Base-by-base conservation (phyloP, 2,888 invertebrate species). In the Drosophila heteroneura region DNA sequence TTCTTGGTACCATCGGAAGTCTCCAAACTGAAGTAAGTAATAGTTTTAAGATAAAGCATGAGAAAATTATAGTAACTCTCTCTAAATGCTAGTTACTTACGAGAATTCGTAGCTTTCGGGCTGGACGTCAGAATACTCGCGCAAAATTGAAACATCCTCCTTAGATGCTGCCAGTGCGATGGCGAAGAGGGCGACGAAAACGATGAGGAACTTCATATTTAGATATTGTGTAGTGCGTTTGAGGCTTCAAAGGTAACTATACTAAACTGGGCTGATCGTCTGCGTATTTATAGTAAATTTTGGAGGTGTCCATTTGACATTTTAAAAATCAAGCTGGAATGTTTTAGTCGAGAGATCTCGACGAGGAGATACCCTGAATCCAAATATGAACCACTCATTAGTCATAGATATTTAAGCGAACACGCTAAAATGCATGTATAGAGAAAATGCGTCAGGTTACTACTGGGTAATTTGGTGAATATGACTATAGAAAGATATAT, bases 81-180 rank as follows among this genome's bases (percentile, higher is more conserved):
- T n/a, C n/a, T n/a, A 2, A 1, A 0, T 7, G 6, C 1, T 35
- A 19, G 12, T 16, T 19, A 26, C 62, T 65, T 64, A 81, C 81
- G 0, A 16, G 37, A 94, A 95, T 64, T 92, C 94, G 92, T 94
- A 95, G 49, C 94, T 91, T 66, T 94, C 94, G 22, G 94, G 85
- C 53, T 94, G 94, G 61, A 94, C 81, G 2, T 85, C 77, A 7
- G 80, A 78, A 0, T 62, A 53, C 0, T 22, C 1, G 9, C 53
- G 51, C 16, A 84, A 0, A 9, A 4, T 12, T 1, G 3, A 5
- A 35, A 82, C 57, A 1, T 62, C 0, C 0, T 0, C 0, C 0
- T 0, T 39, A 2, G 92, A 90, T 2, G 81, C 83, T 6, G 92
- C 92, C 37, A 90, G 7, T 7, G 82, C 84, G 22, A 90, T 5